These are phyloP conservation scores for Gambusia affinis DNA, from an alignment of 2,113 vertebrate species.

Conservation along the genomic window DNA sequence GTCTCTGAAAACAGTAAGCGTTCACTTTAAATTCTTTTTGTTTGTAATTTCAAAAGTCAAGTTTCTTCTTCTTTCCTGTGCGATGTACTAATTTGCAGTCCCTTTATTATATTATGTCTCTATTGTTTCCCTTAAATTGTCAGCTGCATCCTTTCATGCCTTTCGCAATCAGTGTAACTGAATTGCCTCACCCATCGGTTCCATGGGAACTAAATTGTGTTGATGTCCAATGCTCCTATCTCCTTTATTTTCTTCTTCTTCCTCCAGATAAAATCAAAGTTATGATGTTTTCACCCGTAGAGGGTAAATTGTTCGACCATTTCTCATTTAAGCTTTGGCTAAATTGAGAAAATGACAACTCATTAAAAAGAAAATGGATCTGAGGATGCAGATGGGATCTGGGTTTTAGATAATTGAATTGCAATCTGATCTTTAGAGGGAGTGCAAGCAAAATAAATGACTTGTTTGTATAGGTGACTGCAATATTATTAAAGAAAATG, in stretches of 20 bases:
- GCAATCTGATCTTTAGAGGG: constrained; percentile 61
- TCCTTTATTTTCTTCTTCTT: background rate
- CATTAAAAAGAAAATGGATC: constrained; percentile 67
- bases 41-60: constrained; percentile 13
- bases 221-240: constrained; percentile 30
- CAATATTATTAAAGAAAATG: constrained; percentile 50
- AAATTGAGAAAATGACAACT: constrained; percentile 60
- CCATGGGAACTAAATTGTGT: constrained; percentile 34
- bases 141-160: constrained; percentile 18
- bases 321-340: constrained; percentile 35
- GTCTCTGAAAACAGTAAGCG: constrained; percentile 98
- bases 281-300: constrained; percentile 28
- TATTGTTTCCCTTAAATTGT: constrained; percentile 31
- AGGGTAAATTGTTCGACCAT: constrained; percentile 43
- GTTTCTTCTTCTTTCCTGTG: constrained; percentile 1
- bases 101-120: constrained; percentile 37
- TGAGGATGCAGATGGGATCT: constrained; percentile 61
- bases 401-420: constrained; percentile 65
- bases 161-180: constrained; percentile 32
- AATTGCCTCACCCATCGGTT: constrained; percentile 28
- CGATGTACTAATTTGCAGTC: constrained; percentile 17
- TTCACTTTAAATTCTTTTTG: constrained; percentile 3
- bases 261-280: constrained; percentile 47
- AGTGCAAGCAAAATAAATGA: constrained; percentile 53
- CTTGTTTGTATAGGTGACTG: constrained; percentile 48